Percentiles rank a stretch among this genome's conserved stretches.
Conservation (phyloP, 2,888 invertebrate species). For the Geotrupes spiniger region DNA sequence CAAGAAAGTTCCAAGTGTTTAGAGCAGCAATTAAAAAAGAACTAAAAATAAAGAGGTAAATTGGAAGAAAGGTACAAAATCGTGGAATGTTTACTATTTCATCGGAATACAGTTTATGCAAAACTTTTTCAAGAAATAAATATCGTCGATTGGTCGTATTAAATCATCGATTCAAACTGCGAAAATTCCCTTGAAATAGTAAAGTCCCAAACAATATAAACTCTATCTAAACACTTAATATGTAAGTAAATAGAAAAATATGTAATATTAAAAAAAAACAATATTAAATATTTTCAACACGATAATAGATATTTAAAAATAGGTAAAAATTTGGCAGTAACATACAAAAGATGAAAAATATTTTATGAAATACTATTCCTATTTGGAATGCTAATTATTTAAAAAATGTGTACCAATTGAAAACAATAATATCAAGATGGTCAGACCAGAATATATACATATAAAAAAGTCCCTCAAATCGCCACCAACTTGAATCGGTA, state of each 20-base stretch:
- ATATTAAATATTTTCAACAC: slow-evolving; percentile 39
- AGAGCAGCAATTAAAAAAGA: slow-evolving; percentile 7
- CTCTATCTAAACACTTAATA: slow-evolving; percentile 20
- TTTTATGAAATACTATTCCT: slow-evolving; percentile 35
- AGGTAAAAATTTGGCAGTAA: slow-evolving; percentile 48
- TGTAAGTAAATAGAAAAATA: slow-evolving; percentile 23
- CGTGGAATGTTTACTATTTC: slow-evolving; percentile 26
- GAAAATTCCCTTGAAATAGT: no score
- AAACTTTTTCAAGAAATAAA: no score
- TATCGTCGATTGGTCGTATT: no score
- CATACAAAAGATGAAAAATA: slow-evolving; percentile 38
- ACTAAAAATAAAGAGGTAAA: slow-evolving; percentile 14
- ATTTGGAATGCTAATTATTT: slow-evolving; percentile 45
- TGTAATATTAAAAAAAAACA: slow-evolving; percentile 43
- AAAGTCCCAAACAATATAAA: no score
- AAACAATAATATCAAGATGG: slow-evolving; percentile 3
- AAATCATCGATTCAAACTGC: no score
- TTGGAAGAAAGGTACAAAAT: slow-evolving; percentile 27
- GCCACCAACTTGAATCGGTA: slow-evolving; percentile 1
- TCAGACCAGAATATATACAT: slow-evolving; percentile 2
- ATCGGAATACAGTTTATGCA: slow-evolving; percentile 9
- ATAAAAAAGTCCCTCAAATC: not conserved
- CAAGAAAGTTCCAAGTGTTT: slow-evolving; percentile 2
- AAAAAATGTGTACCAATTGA: slow-evolving; percentile 40
- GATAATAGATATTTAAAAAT: slow-evolving; percentile 37